Percentiles rank a stretch among this genome's conserved stretches.
phyloP scores from a whole-genome alignment of 2,888 invertebrate genomes.

The Phrixothrix hirtus region DNA sequence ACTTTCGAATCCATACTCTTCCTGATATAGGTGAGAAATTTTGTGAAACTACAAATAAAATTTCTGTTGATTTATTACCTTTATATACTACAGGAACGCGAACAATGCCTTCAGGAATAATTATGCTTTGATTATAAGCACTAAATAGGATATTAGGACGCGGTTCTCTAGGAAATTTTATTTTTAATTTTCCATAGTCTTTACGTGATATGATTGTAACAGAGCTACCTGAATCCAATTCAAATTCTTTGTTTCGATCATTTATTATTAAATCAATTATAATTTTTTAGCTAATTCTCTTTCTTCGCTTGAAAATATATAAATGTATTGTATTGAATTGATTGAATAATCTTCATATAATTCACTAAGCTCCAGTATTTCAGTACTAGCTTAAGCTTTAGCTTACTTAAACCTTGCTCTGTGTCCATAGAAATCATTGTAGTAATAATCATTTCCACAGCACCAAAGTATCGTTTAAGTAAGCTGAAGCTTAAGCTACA shows the following conservation, averaged over 20 bases:
- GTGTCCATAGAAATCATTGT: no score
- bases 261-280: not conserved
- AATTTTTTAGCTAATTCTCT: slow-evolving; percentile 2
- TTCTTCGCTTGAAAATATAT: slow-evolving; percentile 1
- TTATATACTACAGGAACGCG: slow-evolving; percentile 1
- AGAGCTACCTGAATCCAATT: slow-evolving; percentile 1
- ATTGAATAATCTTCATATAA: no score
- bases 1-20: not conserved
- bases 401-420: no score
- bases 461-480: no score
- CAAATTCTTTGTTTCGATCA: slow-evolving; percentile 1
- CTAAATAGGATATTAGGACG: not conserved
- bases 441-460: no score
- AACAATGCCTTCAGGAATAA: not conserved
- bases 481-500: no score
- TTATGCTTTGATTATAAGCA: slow-evolving; percentile 1
- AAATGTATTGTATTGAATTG: no score
- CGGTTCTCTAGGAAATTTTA: not conserved
- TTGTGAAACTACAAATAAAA: slow-evolving; percentile 1
- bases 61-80: no score
- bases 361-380: no score
- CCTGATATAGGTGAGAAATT: slow-evolving; percentile 1
- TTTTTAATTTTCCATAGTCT: not conserved
- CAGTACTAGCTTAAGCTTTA: no score
- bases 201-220: not conserved